phyloP scores from a whole-genome alignment of 2,113 vertebrate genomes.

The Phalacrocorax carbo region DNA sequence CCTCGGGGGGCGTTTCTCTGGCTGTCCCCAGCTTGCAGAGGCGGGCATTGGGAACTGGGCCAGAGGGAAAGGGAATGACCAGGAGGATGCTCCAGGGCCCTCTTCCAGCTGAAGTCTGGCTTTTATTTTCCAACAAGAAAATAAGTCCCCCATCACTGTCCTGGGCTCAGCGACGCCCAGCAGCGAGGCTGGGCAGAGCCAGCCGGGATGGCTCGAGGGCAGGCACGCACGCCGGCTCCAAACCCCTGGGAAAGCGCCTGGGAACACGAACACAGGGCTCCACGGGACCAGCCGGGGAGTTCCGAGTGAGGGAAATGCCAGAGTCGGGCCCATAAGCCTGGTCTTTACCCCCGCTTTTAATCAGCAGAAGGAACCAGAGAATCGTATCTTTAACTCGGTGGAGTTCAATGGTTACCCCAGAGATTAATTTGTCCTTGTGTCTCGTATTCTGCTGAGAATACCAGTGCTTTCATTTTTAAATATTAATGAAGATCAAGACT shows the following conservation, averaged over 20 bases:
- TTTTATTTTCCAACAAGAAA: not conserved
- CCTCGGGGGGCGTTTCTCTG: not conserved
- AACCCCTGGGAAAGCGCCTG: not conserved
- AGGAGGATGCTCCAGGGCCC: not conserved
- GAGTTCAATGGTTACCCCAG: not conserved
- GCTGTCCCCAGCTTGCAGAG: not conserved
- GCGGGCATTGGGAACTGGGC: fast-evolving
- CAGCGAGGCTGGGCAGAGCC: not conserved
- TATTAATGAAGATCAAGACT: conserved; percentile 17
- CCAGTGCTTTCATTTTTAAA: not conserved
- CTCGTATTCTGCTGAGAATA: not conserved
- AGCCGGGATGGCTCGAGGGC: fast-evolving
- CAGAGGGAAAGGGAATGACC: not conserved
- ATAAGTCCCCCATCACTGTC: fast-evolving
- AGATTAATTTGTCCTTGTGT: conserved; percentile 3
- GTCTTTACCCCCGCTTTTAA: not conserved
- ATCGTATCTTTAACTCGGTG: fast-evolving
- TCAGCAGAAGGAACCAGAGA: not conserved
- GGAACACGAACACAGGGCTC: too few relatives aligned
- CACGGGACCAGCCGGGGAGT: fast-evolving
- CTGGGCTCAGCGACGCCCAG: fast-evolving
- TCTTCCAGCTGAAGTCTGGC: not conserved
- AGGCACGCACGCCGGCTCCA: fast-evolving
- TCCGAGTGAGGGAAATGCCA: fast-evolving
- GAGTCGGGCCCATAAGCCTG: fast-evolving